Evolutionary conservation across 2,888 invertebrate genomes (phyloP), one percentile per base, ranked within the genome.

Genomic region (Orthosia incerta): DNA sequence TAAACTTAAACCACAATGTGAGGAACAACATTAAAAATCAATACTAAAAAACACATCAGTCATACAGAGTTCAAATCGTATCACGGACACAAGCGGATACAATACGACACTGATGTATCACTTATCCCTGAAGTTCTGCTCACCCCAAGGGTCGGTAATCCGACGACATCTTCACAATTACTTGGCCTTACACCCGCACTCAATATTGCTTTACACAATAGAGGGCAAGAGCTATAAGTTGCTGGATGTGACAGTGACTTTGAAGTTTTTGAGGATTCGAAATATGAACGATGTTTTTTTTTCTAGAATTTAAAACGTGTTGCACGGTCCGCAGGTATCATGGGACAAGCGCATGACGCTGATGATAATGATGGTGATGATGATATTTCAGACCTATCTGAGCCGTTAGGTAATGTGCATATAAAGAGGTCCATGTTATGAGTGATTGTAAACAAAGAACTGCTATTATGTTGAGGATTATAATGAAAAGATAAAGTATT

Each of bases 101-200:
- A 85, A 87, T 85, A 63, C 89, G 94, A 94, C 94, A 94, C 91
- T 95, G 95, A 95, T 93, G 93, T 94, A 95, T 95, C 94, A 93
- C 94, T 92, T 89, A 90, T 88, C 90, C 89, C 82, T 74, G 64
- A 76, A 76, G 74, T 76, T 73, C 76, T 87, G 89, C 86, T 88
- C 79, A 74, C 83, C 83, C 83, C 63, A 48, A 88, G 93, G 90
- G 90, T 90, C 89, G 78, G 92, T 91, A 93, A 93, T 91, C 93
- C 92, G 91, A 92, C 75, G 89, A 92, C 92, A 92, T 94, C 94
- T 94, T 93, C 93, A 95, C 94, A 95, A 94, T 94, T 93, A 93
- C 93, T 93, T 93, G 93, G 92, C 93, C 93, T 91, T 90, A 91
- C 92, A 90, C 93, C 93, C 93, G 89, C 94, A 94, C 94, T 94